phyloP scores from a whole-genome alignment of 2,888 invertebrate species.

The Apodemia zela region DNA sequence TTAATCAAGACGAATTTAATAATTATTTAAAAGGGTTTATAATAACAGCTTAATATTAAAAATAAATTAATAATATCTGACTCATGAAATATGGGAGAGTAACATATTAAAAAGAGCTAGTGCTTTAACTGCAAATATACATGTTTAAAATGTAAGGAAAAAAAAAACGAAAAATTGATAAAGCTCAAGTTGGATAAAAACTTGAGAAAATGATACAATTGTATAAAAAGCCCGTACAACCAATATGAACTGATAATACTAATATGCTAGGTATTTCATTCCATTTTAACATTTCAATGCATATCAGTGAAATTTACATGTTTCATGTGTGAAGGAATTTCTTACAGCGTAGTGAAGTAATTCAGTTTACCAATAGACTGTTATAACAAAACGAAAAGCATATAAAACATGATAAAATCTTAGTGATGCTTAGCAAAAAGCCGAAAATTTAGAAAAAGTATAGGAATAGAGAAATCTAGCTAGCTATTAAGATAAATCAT shows the following conservation, averaged over 20 bases:
- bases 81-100: too few relatives aligned
- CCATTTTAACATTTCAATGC: background rate
- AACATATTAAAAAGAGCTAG: too few relatives aligned
- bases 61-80: too few relatives aligned
- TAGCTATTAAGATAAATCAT: background rate
- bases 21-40: background rate
- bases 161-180: background rate
- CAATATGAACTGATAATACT: background rate
- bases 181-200: background rate
- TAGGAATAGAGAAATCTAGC: background rate
- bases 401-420: background rate
- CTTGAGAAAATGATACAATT: background rate
- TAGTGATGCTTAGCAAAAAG: conserved; percentile 1
- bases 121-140: too few relatives aligned
- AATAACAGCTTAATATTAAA: too few relatives aligned
- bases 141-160: too few relatives aligned
- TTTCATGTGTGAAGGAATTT: background rate
- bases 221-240: background rate
- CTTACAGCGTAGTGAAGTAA: background rate
- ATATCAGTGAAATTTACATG: background rate
- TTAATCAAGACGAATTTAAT: background rate
- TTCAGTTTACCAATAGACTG: background rate
- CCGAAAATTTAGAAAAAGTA: conserved; percentile 2
- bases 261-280: background rate
- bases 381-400: background rate